Percentiles rank a stretch among this genome's conserved stretches.
phyloP scores from a whole-genome alignment of 1,140 invertebrate species.

The Hycleus cichorii region DNA sequence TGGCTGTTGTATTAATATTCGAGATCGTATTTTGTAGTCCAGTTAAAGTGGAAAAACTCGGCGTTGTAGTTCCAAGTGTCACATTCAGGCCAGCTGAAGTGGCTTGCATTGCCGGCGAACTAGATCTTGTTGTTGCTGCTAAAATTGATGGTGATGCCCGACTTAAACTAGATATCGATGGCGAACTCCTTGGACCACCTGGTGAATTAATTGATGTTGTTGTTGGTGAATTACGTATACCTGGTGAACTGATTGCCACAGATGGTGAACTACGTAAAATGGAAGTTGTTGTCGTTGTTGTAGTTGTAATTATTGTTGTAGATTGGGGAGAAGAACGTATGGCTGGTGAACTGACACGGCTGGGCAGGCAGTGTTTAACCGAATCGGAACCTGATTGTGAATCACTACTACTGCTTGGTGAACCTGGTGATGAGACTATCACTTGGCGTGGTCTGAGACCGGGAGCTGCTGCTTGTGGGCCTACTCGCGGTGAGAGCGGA shows the following conservation, averaged over 20 bases:
- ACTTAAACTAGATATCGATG: constrained; percentile 32
- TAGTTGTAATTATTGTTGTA: constrained; percentile 3
- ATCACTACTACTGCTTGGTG: constrained; percentile 61
- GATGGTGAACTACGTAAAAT: constrained; percentile 31
- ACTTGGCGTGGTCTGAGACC: constrained; percentile 49
- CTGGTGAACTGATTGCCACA: constrained; percentile 21
- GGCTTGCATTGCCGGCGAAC: constrained; percentile 46
- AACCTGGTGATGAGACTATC: constrained; percentile 67
- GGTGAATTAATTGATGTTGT: constrained; percentile 38
- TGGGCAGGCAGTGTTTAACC: constrained; percentile 51
- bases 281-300: constrained; percentile 25
- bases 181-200: constrained; percentile 30
- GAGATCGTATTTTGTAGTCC: constrained; percentile 37
- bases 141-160: constrained; percentile 37
- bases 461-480: constrained; percentile 25
- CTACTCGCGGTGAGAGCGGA: constrained; percentile 52
- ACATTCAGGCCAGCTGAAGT: constrained; percentile 51
- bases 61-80: constrained; percentile 44
- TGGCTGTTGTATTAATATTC: constrained; percentile 38
- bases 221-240: constrained; percentile 31
- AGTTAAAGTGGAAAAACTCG: constrained; percentile 35
- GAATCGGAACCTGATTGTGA: constrained; percentile 59
- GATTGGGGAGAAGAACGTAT: constrained; percentile 25
- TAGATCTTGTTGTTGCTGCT: constrained; percentile 26
- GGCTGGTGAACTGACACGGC: constrained; percentile 36